Base-by-base conservation (phyloP, 2,797 vertebrate genomes). In the Syngnathus rostellatus region DNA sequence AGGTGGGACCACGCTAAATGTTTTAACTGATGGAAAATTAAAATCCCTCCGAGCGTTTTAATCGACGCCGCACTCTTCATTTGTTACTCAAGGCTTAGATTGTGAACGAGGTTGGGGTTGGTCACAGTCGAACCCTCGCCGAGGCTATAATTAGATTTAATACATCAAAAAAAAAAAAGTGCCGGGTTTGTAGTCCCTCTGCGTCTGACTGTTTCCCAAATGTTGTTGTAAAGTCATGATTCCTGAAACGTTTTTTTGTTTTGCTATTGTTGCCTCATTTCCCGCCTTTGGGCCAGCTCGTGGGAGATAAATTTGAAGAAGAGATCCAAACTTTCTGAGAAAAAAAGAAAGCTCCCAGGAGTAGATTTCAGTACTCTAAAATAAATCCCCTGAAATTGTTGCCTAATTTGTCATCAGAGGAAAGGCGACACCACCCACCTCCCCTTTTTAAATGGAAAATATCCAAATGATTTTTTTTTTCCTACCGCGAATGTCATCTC, bases 401-500 rank as follows among this genome's bases (percentile, higher is more conserved):
- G 76, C 77, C 86, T 81, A 74, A 84, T 87, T 84, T 84, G 77
- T 86, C 76, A 85, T 78, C 81, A 72, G 78, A 68, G 74, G 64
- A 67, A 68, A 64, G 80, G 81, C 31, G 31, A 31, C 31, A 73
- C 78, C 67, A 67, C 76, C 68, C 68, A 61, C 65, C 74, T 58
- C 71, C 62, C 71, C 71, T 79, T 86, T 80, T 63, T 10, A 85
- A 87, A 83, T 87, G 76, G 81, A 79, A 88, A 86, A 80, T 79
- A 80, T 85, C 77, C 81, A 69, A 83, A 86, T 86, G 82, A 85
- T 78, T 77, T 71, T 82, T 88, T 81, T 86, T 82, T 68, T 73
- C 31, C 31, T 31, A 31, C 16, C 67, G 69, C 73, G 63, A 50
- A 68, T 72, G 72, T 75, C 72, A 37, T 38, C 38, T 57, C 61